Base-by-base conservation (phyloP, 2,888 invertebrate species). In the Drosophila histrio region DNA sequence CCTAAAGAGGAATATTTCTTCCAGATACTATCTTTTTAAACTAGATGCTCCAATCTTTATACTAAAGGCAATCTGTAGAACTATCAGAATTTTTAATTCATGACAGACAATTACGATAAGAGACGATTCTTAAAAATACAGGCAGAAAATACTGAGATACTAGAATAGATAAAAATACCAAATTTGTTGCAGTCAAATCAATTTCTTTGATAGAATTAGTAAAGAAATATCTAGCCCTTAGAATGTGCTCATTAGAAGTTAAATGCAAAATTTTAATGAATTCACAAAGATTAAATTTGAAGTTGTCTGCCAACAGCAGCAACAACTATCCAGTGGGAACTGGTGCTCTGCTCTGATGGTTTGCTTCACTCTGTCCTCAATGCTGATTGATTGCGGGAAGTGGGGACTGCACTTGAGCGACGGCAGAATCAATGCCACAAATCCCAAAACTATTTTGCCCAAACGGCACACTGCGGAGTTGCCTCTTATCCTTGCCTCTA, bases 401-500 rank as follows among this genome's bases (percentile, higher is more conserved):
- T 44, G 28, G 50, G 17, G 61, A 66, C 60, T 78, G 75, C 78
- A 80, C 75, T 72, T 74, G 85, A 81, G 82, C 61, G 87, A 70
- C 83, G 70, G 73, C 64, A 66, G 80, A 85, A 88, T 88, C 87
- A 88, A 84, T 88, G 87, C 84, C 78, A 50, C 87, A 84, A 84
- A 76, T 84, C 76, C 76, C 87, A 76, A 86, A 86, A 83, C 84
- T 86, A 88, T 88, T 79, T 88, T 60, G 46, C 49, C 66, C 62
- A 72, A 71, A 68, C 58, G 77, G 66, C 66, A 66, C 69, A 72
- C 46, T 53, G 50, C 47, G 47, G 47, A 59, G 17, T 17, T 38
- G 19, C 19, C 19, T 11, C 52, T 15, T 21, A n/a, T 13, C 9
- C 17, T n/a, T 13, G 13, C 24, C 30, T 3, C 26, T n/a, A 9